Evolutionary conservation across 2,888 invertebrate species (phyloP).

Genomic region (Bedellia somnulentella): DNA sequence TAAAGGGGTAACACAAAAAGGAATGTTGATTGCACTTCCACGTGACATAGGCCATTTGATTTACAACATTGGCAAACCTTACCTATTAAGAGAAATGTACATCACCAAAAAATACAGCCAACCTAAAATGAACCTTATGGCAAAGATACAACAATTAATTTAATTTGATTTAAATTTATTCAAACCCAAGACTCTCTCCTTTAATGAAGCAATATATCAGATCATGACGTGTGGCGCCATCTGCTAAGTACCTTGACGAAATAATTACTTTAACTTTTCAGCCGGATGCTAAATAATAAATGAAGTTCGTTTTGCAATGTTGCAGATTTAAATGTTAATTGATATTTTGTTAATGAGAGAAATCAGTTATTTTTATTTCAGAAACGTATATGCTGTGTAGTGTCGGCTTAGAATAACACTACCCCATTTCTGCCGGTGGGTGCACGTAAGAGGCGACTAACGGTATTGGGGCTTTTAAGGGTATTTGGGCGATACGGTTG

Average conservation of each 20-base stretch:
- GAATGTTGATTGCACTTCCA: conserved; percentile 41
- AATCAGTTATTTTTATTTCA: too few species aligned
- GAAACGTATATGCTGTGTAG: too few species aligned
- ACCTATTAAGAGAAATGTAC: background rate
- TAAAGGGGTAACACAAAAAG: conserved; percentile 21
- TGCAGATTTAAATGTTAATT: too few species aligned
- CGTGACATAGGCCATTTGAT: conserved; percentile 33
- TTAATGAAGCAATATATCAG: conserved; percentile 51
- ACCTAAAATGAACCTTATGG: background rate
- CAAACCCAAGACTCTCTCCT: conserved; percentile 21
- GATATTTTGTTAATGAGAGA: too few species aligned
- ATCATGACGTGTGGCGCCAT: conserved; percentile 37
- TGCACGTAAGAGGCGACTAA: too few species aligned
- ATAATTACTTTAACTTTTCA: conserved; percentile 16
- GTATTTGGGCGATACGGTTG: too few species aligned
- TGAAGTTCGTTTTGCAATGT: conserved; percentile 6
- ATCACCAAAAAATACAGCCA: too few species aligned
- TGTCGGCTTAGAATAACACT: too few species aligned
- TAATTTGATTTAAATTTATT: conserved; percentile 10
- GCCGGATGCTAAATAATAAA: conserved; percentile 6
- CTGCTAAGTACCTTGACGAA: conserved; percentile 41
- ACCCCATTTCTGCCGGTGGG: too few species aligned
- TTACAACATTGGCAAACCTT: conserved; percentile 22
- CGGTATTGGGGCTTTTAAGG: too few species aligned
- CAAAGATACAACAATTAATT: background rate